Conservation (phyloP, 2,888 invertebrate genomes). For the Lasioglossum leucozonium region DNA sequence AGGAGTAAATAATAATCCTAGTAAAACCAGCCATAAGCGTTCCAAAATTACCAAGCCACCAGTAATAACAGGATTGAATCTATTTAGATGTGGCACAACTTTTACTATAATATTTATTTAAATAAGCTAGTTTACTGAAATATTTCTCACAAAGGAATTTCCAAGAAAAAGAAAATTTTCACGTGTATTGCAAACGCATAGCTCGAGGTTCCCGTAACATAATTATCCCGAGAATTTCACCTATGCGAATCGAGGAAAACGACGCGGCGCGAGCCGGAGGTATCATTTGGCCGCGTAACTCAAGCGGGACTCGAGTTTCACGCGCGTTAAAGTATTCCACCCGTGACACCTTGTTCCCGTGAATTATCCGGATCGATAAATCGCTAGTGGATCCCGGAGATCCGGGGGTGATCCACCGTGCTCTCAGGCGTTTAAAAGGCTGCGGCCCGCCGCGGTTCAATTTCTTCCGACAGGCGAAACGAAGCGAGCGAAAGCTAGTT, state of each 20-base stretch:
- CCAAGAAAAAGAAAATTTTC: background rate
- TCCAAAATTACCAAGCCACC: too few relatives aligned
- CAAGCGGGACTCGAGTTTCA: conserved; percentile 51
- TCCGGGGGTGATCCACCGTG: conserved; percentile 31
- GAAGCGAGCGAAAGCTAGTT: conserved; percentile 31
- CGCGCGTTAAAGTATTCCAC: conserved; percentile 33
- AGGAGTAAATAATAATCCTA: too few relatives aligned
- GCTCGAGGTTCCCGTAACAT: background rate
- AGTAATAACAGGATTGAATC: too few relatives aligned
- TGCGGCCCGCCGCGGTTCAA: conserved; percentile 19
- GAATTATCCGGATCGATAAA: conserved; percentile 53
- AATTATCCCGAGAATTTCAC: background rate
- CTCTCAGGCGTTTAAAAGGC: conserved; percentile 7
- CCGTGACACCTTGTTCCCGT: conserved; percentile 43
- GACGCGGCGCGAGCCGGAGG: background rate
- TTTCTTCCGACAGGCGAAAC: conserved; percentile 52
- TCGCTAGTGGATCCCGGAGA: conserved; percentile 48
- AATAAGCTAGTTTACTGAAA: background rate
- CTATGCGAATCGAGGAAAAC: background rate
- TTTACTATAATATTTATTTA: too few relatives aligned
- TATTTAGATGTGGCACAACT: too few relatives aligned
- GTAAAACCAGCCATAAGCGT: too few relatives aligned
- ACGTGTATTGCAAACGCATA: background rate
- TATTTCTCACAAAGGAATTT: background rate
- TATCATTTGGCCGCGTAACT: conserved; percentile 48